Conservation (phyloP, 2,113 vertebrate species). For the Alces alces region DNA sequence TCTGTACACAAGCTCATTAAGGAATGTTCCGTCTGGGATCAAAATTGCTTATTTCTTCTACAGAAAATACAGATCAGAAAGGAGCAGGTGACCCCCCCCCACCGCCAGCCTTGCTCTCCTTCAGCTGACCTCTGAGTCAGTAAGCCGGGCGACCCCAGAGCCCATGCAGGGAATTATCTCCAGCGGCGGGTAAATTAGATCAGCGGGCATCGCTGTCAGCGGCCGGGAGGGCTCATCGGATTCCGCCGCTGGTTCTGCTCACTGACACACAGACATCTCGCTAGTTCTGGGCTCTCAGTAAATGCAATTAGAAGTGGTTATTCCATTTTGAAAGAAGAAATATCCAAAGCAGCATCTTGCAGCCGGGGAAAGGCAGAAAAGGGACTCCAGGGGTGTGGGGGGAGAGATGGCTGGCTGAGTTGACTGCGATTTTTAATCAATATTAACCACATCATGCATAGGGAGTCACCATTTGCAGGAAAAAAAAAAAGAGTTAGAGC, state of each 20-base stretch:
- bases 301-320: conserved; percentile 17
- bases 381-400: fast-evolving
- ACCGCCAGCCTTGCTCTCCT: not conserved
- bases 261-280: not conserved
- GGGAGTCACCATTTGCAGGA: conserved; percentile 20
- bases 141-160: not conserved
- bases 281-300: not conserved
- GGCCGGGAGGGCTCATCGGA: not conserved
- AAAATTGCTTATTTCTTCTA: not conserved
- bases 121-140: not conserved
- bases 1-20: not conserved
- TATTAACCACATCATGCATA: conserved; percentile 72
- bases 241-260: not conserved
- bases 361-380: not conserved
- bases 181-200: conserved; percentile 44
- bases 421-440: conserved; percentile 72
- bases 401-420: conserved; percentile 15
- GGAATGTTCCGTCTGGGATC: not conserved
- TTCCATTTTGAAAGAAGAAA: conserved; percentile 45
- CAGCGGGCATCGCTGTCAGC: not conserved
- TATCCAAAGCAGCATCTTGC: conserved; percentile 36
- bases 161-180: fast-evolving
- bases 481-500: not conserved
- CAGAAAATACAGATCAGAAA: not conserved
- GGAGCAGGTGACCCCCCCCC: not conserved